phyloP scores from a whole-genome alignment of 2,888 invertebrate genomes.

The Platypus cylindrus region DNA sequence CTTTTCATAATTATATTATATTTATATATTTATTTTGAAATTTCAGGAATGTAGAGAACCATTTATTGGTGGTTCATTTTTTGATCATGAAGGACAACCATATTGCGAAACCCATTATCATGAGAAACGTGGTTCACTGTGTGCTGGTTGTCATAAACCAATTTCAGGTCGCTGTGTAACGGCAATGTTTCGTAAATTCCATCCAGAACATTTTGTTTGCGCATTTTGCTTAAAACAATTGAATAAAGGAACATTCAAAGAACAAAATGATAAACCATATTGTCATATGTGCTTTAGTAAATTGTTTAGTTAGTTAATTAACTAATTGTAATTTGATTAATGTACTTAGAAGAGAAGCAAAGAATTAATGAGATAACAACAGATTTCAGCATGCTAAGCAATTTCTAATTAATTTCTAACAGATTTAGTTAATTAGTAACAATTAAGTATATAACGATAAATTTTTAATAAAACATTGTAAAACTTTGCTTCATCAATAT shows the following conservation, averaged over 20 bases:
- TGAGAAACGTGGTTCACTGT: conserved; percentile 90
- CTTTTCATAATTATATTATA: too few species aligned
- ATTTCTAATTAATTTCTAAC: too few species aligned
- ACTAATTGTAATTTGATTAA: not conserved
- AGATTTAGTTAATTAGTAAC: too few species aligned
- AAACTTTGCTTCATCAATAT: too few species aligned
- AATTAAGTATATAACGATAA: too few species aligned
- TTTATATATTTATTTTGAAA: too few species aligned
- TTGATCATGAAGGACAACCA: conserved; percentile 95
- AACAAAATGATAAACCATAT: conserved; percentile 97
- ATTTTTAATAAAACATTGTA: too few species aligned
- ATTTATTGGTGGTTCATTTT: conserved; percentile 95
- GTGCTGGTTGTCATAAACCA: conserved; percentile 95
- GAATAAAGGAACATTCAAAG: conserved; percentile 98
- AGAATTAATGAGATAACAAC: too few species aligned
- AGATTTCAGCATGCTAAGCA: too few species aligned
- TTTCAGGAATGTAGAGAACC: conserved; percentile 91
- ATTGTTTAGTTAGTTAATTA: conserved; percentile 60
- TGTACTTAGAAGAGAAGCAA: too few species aligned
- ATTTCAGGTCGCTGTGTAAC: conserved; percentile 97
- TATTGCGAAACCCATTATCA: conserved; percentile 99
- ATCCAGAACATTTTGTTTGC: conserved; percentile 98
- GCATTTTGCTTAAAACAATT: conserved; percentile 97
- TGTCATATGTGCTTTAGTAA: conserved; percentile 97
- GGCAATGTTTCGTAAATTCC: conserved; percentile 98